Evolutionary conservation across 1,140 invertebrate species (phyloP).

Genomic region (Onthophagus taurus): DNA sequence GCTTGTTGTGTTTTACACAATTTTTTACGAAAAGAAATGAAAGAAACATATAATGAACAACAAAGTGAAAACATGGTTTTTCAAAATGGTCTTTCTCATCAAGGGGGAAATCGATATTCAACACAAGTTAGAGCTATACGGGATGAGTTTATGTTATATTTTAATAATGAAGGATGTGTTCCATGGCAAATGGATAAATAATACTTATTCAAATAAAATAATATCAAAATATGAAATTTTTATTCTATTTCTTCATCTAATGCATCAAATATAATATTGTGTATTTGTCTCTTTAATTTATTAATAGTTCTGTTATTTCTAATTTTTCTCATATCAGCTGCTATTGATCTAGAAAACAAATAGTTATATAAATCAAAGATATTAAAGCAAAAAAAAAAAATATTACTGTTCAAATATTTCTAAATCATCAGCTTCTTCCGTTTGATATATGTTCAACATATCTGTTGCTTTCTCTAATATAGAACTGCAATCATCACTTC

Average conservation of each 20-base stretch:
- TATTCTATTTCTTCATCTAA: neutral
- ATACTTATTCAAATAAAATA: neutral
- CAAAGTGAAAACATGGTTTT: neutral
- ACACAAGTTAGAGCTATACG: neutral
- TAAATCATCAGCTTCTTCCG: neutral
- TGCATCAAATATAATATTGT: neutral
- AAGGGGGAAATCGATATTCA: neutral
- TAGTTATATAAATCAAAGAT: no score
- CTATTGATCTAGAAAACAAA: constrained; percentile 1
- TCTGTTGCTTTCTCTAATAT: no score
- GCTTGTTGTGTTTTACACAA: constrained; percentile 16
- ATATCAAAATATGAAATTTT: neutral
- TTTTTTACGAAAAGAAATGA: constrained; percentile 13
- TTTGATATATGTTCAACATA: neutral
- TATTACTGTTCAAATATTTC: constrained; percentile 1
- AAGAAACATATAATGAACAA: neutral
- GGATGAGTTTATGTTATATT: neutral
- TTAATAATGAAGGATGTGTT: neutral
- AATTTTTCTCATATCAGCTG: neutral
- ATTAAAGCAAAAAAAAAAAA: neutral
- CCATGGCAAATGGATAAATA: neutral
- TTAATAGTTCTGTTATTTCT: neutral
- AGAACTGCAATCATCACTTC: no score
- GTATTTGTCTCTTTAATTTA: neutral
- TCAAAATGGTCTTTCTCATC: neutral